phyloP scores from a whole-genome alignment of 2,888 invertebrate species.

The Pachliopta kotzebuea region DNA sequence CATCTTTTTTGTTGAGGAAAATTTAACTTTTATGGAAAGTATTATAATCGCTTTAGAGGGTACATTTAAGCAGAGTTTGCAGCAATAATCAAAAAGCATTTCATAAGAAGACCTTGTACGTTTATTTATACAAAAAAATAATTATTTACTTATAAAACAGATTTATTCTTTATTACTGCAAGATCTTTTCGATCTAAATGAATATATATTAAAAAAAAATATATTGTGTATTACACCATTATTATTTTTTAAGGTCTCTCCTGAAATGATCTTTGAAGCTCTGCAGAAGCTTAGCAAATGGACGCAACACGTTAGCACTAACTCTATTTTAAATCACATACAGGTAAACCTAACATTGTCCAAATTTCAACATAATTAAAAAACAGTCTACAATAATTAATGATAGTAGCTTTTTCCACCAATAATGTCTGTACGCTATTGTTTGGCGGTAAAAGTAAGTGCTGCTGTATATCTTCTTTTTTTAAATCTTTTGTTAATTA shows the following conservation, averaged over 20 bases:
- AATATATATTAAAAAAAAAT: neutral
- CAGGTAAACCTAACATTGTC: constrained; percentile 37
- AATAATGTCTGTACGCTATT: too few relatives aligned
- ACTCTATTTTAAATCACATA: constrained; percentile 43
- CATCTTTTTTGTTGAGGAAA: neutral
- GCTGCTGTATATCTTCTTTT: too few relatives aligned
- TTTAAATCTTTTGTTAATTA: too few relatives aligned
- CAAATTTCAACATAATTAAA: too few relatives aligned
- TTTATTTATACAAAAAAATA: too few relatives aligned
- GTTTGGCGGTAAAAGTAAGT: too few relatives aligned
- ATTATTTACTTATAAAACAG: too few relatives aligned
- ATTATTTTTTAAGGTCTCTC: constrained; percentile 48
- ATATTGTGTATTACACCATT: neutral
- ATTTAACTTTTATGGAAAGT: too few relatives aligned
- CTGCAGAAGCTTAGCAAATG: constrained; percentile 49
- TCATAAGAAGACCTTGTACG: too few relatives aligned
- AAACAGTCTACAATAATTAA: too few relatives aligned
- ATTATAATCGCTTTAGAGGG: neutral
- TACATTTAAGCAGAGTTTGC: too few relatives aligned
- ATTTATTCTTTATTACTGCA: neutral
- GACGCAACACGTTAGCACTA: constrained; percentile 43
- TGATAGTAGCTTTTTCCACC: too few relatives aligned
- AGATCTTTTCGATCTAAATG: neutral
- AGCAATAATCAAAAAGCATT: neutral
- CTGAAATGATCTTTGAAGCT: constrained; percentile 57